These are phyloP conservation scores for Lophochroa leadbeateri DNA, from an alignment of 2,113 vertebrate species.

Conservation along the genomic window DNA sequence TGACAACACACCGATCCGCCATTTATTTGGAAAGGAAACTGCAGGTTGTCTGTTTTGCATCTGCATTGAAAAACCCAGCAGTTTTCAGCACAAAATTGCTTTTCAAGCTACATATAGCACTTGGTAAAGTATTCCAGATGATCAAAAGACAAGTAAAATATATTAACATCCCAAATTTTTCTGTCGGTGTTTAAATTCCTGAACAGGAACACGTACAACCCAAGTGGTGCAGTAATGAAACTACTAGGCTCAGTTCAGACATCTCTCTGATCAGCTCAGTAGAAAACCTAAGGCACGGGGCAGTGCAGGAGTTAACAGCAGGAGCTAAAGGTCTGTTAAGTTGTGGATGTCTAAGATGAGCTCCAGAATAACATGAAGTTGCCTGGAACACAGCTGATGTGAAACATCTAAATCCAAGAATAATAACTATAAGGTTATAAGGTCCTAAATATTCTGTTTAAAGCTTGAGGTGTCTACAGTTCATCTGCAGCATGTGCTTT, in stretches of 20 bases:
- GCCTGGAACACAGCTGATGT: neutral
- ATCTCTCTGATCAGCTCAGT: neutral
- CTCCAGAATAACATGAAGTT: neutral
- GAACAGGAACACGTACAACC: neutral
- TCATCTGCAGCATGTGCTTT: neutral
- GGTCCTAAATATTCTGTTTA: neutral
- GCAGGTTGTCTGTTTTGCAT: neutral
- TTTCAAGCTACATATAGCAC: neutral
- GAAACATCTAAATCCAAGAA: conserved; percentile 15
- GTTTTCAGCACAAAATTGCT: neutral
- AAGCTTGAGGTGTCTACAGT: neutral
- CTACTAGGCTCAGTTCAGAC: neutral
- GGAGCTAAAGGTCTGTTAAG: neutral
- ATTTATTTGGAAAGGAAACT: neutral
- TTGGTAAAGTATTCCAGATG: neutral
- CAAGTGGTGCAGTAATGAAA: neutral
- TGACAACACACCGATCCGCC: neutral
- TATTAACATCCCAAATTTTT: neutral
- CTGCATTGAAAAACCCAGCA: neutral
- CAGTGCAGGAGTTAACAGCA: conserved; percentile 4
- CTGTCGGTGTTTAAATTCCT: neutral
- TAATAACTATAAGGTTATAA: neutral
- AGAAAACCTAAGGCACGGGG: neutral
- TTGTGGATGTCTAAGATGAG: neutral
- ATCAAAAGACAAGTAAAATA: neutral